Conservation (phyloP, 2,888 invertebrate genomes). For the Catocala fraxini region DNA sequence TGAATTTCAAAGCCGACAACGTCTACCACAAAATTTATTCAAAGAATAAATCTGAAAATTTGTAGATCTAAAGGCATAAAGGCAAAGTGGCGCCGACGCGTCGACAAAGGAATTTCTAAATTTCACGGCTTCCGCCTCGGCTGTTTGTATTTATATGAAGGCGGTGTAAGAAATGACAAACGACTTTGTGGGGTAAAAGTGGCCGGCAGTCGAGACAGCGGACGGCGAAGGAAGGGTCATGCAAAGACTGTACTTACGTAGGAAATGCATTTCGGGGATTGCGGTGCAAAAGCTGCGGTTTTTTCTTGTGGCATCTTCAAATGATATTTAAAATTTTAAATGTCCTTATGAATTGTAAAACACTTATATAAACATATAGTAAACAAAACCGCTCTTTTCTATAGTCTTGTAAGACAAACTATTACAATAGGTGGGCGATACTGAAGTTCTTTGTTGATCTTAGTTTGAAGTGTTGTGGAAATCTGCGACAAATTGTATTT, state of each 20-base stretch:
- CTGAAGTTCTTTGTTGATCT: no score
- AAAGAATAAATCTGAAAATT: conserved; percentile 88
- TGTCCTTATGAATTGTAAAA: no score
- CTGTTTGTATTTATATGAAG: conserved; percentile 85
- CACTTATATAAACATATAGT: no score
- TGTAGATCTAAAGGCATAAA: conserved; percentile 86
- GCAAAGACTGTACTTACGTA: conserved; percentile 3
- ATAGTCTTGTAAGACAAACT: no score
- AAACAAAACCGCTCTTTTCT: no score
- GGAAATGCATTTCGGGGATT: background rate
- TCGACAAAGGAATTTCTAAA: conserved; percentile 87
- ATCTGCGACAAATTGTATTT: no score
- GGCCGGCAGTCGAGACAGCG: conserved; percentile 43
- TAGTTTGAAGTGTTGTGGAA: no score
- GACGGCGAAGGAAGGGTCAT: conserved; percentile 40
- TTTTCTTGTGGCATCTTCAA: conserved; percentile 23
- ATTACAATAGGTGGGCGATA: no score
- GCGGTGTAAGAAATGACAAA: conserved; percentile 84
- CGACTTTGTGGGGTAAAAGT: conserved; percentile 66
- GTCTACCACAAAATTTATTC: conserved; percentile 87
- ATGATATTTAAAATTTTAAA: background rate
- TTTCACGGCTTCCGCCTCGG: conserved; percentile 85
- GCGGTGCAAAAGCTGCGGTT: conserved; percentile 35
- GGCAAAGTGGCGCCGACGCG: conserved; percentile 83
- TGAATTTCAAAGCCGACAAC: conserved; percentile 87